Percentiles rank a stretch among this genome's conserved stretches.
Conservation (phyloP, 2,888 invertebrate genomes). For the Diarsia rubi region DNA sequence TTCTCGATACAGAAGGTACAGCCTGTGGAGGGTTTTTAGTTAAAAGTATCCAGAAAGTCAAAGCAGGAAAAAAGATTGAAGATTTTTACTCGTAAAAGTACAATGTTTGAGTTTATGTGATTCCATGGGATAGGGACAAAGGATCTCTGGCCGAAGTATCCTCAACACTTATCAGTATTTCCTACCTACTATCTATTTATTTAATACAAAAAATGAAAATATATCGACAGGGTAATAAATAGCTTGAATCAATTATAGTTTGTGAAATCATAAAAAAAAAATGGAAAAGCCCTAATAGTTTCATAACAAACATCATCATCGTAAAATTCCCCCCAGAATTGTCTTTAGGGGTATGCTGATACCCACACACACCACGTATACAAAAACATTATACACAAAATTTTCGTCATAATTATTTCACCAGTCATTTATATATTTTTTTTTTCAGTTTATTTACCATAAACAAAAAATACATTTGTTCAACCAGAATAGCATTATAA, state of each 20-base stretch:
- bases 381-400: not conserved
- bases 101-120: too few relatives aligned
- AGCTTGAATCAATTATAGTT: not conserved
- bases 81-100: too few relatives aligned
- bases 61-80: too few relatives aligned
- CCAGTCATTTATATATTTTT: not conserved
- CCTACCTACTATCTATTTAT: too few relatives aligned
- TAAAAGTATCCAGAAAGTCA: not conserved
- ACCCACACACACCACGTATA: not conserved
- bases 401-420: too few relatives aligned
- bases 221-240: not conserved
- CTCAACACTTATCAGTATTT: too few relatives aligned
- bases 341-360: not conserved
- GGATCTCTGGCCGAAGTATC: not conserved
- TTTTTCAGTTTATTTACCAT: too few relatives aligned
- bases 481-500: too few relatives aligned
- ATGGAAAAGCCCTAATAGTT: not conserved
- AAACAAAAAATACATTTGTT: too few relatives aligned
- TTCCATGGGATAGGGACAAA: not conserved
- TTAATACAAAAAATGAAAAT: not conserved
- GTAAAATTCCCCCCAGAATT: not conserved
- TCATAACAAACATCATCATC: not conserved
- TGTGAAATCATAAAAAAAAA: not conserved
- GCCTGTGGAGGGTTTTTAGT: not conserved
- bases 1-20: not conserved